phyloP scores from a whole-genome alignment of 2,888 invertebrate genomes.

The Hypolimnas misippus region DNA sequence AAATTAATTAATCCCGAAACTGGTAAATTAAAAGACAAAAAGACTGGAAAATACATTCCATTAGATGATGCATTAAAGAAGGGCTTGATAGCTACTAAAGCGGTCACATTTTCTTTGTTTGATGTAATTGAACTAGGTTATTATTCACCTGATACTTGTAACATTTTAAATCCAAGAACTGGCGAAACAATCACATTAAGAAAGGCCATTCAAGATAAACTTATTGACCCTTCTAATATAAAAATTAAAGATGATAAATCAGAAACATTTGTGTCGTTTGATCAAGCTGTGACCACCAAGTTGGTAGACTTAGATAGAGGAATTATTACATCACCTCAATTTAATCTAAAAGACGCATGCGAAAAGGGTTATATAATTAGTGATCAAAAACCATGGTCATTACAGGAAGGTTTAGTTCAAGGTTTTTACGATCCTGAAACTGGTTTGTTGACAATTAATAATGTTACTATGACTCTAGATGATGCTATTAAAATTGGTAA shows the following conservation, averaged over 20 bases:
- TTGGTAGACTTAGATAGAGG: constrained; percentile 89
- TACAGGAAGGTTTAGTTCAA: constrained; percentile 92
- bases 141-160: constrained; percentile 89
- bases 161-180: constrained; percentile 90
- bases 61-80: constrained; percentile 88
- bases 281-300: constrained; percentile 87
- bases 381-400: constrained; percentile 90
- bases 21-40: constrained; percentile 89
- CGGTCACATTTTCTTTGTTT: constrained; percentile 87
- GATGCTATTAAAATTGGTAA: constrained; percentile 89
- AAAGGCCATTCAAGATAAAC: constrained; percentile 88
- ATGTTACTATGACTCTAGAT: constrained; percentile 87
- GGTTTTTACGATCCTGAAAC: constrained; percentile 90
- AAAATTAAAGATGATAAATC: constrained; percentile 89
- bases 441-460: constrained; percentile 88
- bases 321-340: constrained; percentile 86
- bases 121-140: constrained; percentile 91
- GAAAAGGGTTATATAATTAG: constrained; percentile 92
- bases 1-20: constrained; percentile 87
- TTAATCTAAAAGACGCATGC: constrained; percentile 90
- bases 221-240: constrained; percentile 88
- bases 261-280: constrained; percentile 86
- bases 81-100: constrained; percentile 88
- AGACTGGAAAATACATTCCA: constrained; percentile 87
- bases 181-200: constrained; percentile 89